Percentiles rank a stretch among this genome's conserved stretches.
These are phyloP conservation scores for Amiota communis DNA, from an alignment of 2,888 invertebrate genomes.

Conservation along the genomic window DNA sequence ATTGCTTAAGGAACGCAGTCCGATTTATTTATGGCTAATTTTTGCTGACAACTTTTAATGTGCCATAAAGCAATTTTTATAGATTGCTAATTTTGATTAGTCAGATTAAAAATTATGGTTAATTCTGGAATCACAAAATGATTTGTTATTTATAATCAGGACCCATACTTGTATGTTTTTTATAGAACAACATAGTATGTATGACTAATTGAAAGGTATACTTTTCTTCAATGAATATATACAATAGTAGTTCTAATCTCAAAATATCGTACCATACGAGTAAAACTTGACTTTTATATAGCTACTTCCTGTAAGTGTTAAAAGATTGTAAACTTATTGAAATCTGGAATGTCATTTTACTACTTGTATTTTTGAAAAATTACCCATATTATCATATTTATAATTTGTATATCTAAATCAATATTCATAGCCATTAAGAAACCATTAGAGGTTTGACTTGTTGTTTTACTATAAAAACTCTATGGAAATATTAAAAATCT, in stretches of 20 bases:
- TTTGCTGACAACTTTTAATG: not conserved
- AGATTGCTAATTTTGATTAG: not conserved
- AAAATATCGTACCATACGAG: not conserved
- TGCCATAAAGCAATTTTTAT: constrained; percentile 8
- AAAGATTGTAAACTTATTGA: too few species aligned
- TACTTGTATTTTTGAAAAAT: too few species aligned
- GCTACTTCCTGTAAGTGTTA: too few species aligned
- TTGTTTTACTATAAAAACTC: not conserved
- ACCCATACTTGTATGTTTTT: too few species aligned
- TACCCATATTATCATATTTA: too few species aligned
- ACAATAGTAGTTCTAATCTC: not conserved
- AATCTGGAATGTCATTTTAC: too few species aligned
- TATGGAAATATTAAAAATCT: not conserved
- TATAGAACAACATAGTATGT: too few species aligned
- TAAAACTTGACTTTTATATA: not conserved
- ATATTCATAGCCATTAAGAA: not conserved
- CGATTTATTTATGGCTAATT: constrained; percentile 6
- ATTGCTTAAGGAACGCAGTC: not conserved
- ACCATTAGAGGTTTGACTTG: not conserved
- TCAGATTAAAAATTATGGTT: not conserved
- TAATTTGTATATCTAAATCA: too few species aligned
- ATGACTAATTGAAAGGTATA: not conserved
- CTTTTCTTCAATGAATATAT: not conserved
- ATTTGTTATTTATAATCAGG: not conserved
- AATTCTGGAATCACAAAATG: not conserved